Base-by-base conservation (phyloP, 2,113 vertebrate genomes). In the Pterocles orientalis region DNA sequence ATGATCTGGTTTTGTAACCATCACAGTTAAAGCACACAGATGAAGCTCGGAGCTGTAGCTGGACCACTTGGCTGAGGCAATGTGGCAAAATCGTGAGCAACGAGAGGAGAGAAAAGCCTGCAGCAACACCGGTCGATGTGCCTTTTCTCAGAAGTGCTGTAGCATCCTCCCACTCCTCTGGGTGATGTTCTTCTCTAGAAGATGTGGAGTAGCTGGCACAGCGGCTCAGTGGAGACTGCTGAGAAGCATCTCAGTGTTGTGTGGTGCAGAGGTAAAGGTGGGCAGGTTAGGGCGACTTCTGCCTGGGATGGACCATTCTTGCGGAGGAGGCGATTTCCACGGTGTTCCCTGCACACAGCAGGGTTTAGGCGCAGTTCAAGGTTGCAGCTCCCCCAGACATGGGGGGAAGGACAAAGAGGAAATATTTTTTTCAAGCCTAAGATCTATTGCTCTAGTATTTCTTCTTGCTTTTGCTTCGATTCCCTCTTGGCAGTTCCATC, bases 401-500 rank as follows among this genome's bases (percentile, higher is more conserved):
- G 4, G 18, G 10, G 4, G 12, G 31, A 23, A 66, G 34, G 68
- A 28, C 3, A 8, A 57, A 86, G 64, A 58, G 20, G 47, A 51
- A 81, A 41, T 43, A 26, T 29, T 15, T 64, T 70, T 48, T 48
- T 9, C 58, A 82, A 28, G 20, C 36, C 41, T 25, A 54, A 68
- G 94, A 79, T 73, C 5, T 76, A 89, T 93, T 51, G 61, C 65
- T 77, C 58, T 43, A n/a, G 95, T 94, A 33, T 95, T 86, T 86
- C 92, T 85, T 43, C 28, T 20, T 33, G 57, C 86, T 90, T 91
- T 39, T 58, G 16, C 64, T 53, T 83, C 88, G 20, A n/a, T 84
- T 96, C 90, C 76, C 94, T 14, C n/a, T 43, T 83, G 93, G 93
- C 80, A 66, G 50, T 15, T 95, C 95, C 93, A 66, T 94, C 91